Percentiles rank a stretch among this genome's conserved stretches.
These are phyloP conservation scores for Drosophila ironensis DNA, from an alignment of 1,140 invertebrate genomes.

Conservation along the genomic window DNA sequence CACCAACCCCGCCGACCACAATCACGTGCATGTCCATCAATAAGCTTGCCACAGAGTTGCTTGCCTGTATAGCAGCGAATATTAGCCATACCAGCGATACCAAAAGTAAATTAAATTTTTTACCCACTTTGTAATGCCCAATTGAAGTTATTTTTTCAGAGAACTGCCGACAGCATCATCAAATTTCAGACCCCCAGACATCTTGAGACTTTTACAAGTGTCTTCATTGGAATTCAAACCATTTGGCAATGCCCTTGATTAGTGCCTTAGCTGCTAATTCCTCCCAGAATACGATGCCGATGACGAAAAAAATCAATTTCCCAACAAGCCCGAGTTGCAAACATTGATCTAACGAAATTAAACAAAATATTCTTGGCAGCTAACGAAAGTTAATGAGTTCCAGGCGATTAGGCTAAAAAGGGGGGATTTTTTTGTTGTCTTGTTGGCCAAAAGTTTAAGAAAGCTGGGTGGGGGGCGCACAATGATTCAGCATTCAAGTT, in stretches of 20 bases:
- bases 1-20: background rate
- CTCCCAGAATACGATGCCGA: background rate
- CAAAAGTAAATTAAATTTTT: too few species aligned
- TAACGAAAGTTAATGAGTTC: conserved; percentile 35
- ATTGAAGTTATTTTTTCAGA: background rate
- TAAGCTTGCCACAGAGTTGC: too few species aligned
- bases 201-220: background rate
- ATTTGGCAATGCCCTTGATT: background rate
- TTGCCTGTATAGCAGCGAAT: too few species aligned
- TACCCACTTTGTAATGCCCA: too few species aligned
- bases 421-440: background rate
- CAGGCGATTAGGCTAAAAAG: conserved; percentile 35
- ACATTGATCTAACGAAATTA: background rate
- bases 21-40: background rate
- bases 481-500: conserved; percentile 33
- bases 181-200: background rate
- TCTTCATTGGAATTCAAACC: background rate
- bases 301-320: background rate
- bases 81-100: too few species aligned
- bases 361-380: conserved; percentile 9
- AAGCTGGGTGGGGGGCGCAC: background rate
- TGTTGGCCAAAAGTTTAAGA: too few species aligned
- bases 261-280: background rate
- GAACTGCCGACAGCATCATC: background rate
- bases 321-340: background rate